Conservation (phyloP, 2,113 vertebrate species). For the Daboia siamensis region DNA sequence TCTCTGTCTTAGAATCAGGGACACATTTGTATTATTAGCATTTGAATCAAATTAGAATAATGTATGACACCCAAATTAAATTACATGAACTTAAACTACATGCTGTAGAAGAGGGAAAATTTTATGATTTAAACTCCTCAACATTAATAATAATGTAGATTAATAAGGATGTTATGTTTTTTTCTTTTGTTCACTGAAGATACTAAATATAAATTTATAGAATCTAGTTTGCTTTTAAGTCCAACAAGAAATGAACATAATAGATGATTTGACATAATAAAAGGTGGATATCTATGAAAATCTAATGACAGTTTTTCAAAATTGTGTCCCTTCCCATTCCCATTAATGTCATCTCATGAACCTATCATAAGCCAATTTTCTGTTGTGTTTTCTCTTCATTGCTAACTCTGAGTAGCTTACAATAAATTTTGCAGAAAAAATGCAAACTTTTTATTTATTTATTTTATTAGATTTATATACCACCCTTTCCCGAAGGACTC, state of each 20-base stretch:
- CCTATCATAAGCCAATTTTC: neutral
- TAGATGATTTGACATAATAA: neutral
- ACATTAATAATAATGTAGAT: neutral
- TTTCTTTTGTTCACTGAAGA: neutral
- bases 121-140: neutral
- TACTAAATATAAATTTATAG: neutral
- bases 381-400: neutral
- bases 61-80: neutral
- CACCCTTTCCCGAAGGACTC: too few relatives aligned
- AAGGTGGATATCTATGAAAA: neutral
- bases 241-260: neutral
- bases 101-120: neutral
- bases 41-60: neutral
- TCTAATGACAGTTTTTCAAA: neutral
- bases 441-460: too few relatives aligned
- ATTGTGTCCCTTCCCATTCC: neutral
- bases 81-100: neutral
- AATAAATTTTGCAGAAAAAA: neutral
- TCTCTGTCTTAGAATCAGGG: conserved; percentile 19
- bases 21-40: conserved; percentile 8
- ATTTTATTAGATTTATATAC: too few relatives aligned
- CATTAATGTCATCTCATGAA: neutral
- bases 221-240: neutral
- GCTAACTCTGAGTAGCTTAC: neutral
- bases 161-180: neutral